These are phyloP conservation scores for Melolontha melolontha DNA, from an alignment of 2,888 invertebrate species.

Conservation along the genomic window DNA sequence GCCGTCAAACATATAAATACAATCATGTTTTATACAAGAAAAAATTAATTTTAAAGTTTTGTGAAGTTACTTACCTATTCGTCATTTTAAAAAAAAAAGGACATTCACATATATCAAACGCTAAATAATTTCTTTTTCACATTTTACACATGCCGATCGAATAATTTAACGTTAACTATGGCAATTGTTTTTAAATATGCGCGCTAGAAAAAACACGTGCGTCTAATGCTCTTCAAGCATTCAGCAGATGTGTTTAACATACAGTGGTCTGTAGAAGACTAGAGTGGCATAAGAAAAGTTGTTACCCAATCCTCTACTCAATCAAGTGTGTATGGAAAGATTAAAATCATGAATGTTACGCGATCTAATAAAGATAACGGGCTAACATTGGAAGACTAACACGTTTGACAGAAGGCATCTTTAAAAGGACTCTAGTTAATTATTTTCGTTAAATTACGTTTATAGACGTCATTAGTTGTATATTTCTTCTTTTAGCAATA, in stretches of 20 bases:
- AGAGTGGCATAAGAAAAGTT: constrained; percentile 33
- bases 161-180: constrained; percentile 3
- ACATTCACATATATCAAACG: too few relatives aligned
- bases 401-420: too few relatives aligned
- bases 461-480: too few relatives aligned
- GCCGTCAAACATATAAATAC: too few relatives aligned
- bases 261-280: constrained; percentile 37
- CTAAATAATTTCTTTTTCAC: neutral
- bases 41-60: too few relatives aligned
- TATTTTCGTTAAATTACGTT: too few relatives aligned
- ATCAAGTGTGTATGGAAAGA: constrained; percentile 23
- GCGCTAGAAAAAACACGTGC: constrained; percentile 31
- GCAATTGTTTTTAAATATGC: constrained; percentile 21
- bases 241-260: constrained; percentile 35
- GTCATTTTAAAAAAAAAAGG: too few relatives aligned
- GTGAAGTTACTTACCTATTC: too few relatives aligned
- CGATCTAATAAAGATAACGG: constrained; percentile 30
- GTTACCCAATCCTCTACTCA: constrained; percentile 36
- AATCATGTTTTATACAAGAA: too few relatives aligned
- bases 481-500: too few relatives aligned
- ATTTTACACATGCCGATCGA: neutral
- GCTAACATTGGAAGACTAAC: too few relatives aligned
- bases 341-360: constrained; percentile 29
- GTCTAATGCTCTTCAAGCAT: constrained; percentile 26
- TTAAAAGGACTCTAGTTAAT: too few relatives aligned